These are phyloP conservation scores for Epinotia bilunana DNA, from an alignment of 2,888 invertebrate species.

Conservation along the genomic window DNA sequence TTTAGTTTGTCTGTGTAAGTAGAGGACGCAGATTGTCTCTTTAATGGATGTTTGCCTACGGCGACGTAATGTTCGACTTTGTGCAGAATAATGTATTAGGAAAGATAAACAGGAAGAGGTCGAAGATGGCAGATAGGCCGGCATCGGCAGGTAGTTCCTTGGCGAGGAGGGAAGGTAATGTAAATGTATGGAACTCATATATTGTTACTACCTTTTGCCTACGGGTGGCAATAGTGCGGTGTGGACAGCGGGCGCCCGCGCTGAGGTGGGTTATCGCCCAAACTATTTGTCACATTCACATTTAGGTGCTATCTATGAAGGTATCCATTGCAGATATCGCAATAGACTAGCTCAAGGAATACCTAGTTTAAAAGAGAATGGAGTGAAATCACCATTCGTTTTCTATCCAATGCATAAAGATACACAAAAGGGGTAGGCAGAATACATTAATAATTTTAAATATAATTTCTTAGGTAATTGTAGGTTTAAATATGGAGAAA, in stretches of 20 bases:
- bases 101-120: constrained; percentile 70
- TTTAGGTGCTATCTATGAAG: constrained; percentile 28
- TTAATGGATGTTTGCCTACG: constrained; percentile 47
- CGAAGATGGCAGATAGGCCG: constrained; percentile 65
- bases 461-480: too few relatives aligned
- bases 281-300: constrained; percentile 45
- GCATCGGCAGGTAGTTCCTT: constrained; percentile 56
- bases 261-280: constrained; percentile 43
- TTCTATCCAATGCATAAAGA: background rate
- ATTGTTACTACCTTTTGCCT: constrained; percentile 25
- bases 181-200: constrained; percentile 8
- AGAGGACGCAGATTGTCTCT: constrained; percentile 47
- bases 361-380: background rate
- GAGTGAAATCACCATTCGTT: background rate
- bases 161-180: constrained; percentile 1
- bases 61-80: constrained; percentile 60
- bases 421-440: too few relatives aligned
- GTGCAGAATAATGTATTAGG: constrained; percentile 65
- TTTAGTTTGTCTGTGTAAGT: constrained; percentile 24
- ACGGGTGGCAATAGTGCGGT: constrained; percentile 21
- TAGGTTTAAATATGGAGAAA: too few relatives aligned
- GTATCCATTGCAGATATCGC: background rate
- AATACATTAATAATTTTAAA: too few relatives aligned
- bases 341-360: background rate
- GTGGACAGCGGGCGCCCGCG: constrained; percentile 41